Evolutionary conservation across 2,113 vertebrate genomes (phyloP).

Genomic region (Amphiprion percula): DNA sequence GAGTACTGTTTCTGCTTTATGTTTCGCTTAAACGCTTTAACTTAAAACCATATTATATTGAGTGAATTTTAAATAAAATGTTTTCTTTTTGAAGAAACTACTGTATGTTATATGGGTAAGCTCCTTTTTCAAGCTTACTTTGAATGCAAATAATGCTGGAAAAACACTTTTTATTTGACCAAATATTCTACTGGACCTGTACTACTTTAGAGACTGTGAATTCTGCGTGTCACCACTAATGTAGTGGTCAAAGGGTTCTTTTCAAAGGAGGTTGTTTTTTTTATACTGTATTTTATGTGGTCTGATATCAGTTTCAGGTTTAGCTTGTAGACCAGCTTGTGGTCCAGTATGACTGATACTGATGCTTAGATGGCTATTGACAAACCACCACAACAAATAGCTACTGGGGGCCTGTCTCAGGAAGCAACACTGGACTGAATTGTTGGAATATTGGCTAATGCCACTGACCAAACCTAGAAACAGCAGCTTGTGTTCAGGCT

Average conservation of each 20-base stretch:
- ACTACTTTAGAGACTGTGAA: constrained; percentile 54
- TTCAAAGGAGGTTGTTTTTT: constrained; percentile 7
- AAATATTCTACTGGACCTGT: constrained; percentile 19
- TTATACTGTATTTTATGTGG: not conserved
- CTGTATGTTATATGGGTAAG: constrained; percentile 6
- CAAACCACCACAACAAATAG: not conserved
- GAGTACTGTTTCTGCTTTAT: constrained; percentile 5
- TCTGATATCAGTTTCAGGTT: constrained; percentile 16
- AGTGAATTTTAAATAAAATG: constrained; percentile 43
- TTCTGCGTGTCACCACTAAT: constrained; percentile 23
- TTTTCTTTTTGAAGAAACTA: constrained; percentile 38
- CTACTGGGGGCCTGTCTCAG: constrained; percentile 17
- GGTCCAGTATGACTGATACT: constrained; percentile 34
- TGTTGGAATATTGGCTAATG: not conserved
- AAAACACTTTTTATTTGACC: constrained; percentile 43
- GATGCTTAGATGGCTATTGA: not conserved
- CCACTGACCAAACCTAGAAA: constrained; percentile 8
- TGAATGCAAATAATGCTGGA: constrained; percentile 66
- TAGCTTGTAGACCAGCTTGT: not conserved
- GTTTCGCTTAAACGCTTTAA: constrained; percentile 19
- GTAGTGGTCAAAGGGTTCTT: constrained; percentile 27
- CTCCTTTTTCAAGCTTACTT: constrained; percentile 27
- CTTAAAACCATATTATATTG: constrained; percentile 15
- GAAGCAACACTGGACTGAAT: not conserved
- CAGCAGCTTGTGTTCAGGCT: constrained; percentile 3